phyloP scores from a whole-genome alignment of 2,888 invertebrate genomes.

The Phengaris alcon region DNA sequence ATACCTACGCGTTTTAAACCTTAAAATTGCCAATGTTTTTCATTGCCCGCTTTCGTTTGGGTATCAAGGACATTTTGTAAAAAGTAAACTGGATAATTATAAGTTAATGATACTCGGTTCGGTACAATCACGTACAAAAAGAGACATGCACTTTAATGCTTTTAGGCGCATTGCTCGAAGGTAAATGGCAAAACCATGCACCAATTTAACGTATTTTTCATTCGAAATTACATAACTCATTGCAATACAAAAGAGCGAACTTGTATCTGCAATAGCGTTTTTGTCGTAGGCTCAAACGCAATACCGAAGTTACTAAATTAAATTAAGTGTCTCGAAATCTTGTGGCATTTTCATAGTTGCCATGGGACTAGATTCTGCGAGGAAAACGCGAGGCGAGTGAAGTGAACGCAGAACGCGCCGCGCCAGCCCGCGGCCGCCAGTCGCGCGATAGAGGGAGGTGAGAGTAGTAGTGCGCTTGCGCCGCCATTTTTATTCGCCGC shows the following conservation, averaged over 20 bases:
- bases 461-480: slow-evolving; percentile 51
- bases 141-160: neutral
- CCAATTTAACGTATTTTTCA: slow-evolving; percentile 12
- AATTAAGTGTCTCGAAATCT: slow-evolving; percentile 33
- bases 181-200: neutral
- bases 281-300: slow-evolving; percentile 30
- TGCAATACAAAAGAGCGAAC: slow-evolving; percentile 27
- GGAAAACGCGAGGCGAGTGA: slow-evolving; percentile 61
- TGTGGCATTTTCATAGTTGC: slow-evolving; percentile 61
- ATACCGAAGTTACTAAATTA: slow-evolving; percentile 31
- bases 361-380: slow-evolving; percentile 74
- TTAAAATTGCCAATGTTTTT: neutral
- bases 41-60: neutral
- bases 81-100: neutral
- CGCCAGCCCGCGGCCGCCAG: slow-evolving; percentile 52
- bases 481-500: slow-evolving; percentile 43
- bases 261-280: slow-evolving; percentile 27
- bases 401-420: slow-evolving; percentile 62
- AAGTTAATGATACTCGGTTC: neutral
- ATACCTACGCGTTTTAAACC: no score
- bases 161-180: slow-evolving; percentile 14
- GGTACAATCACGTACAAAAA: slow-evolving; percentile 3
- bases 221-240: slow-evolving; percentile 5
- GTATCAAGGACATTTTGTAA: neutral
- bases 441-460: slow-evolving; percentile 68